phyloP scores from a whole-genome alignment of 2,797 vertebrate species.

The Apodemus agrarius region DNA sequence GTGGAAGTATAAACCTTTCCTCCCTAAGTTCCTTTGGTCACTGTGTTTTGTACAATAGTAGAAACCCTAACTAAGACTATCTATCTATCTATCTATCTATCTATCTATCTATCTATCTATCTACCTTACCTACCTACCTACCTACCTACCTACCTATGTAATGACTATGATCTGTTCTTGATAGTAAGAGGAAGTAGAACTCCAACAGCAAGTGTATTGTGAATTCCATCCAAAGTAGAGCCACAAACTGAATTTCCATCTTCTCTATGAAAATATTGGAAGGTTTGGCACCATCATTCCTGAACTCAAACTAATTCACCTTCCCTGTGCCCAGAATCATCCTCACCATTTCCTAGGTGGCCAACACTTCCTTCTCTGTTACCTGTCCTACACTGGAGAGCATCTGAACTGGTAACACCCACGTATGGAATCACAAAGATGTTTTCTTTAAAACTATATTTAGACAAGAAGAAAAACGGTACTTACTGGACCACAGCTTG shows the following conservation, averaged over 20 bases:
- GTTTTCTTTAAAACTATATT: not conserved
- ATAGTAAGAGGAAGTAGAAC: not conserved
- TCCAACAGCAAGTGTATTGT: not conserved
- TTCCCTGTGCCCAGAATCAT: not conserved
- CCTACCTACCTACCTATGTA: not conserved
- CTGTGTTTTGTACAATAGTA: not conserved
- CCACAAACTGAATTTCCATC: not conserved
- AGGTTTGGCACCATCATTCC: not conserved
- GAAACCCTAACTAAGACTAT: not conserved
- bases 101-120: not conserved
- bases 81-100: not conserved
- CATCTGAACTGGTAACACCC: not conserved
- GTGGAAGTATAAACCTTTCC: not conserved
- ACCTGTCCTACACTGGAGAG: not conserved
- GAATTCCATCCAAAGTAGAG: not conserved
- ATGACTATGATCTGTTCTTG: not conserved
- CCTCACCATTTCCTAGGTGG: not conserved
- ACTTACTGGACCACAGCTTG: constrained; percentile 98
- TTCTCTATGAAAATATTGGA: not conserved
- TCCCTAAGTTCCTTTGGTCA: not conserved
- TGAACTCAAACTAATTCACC: not conserved
- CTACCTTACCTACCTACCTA: too few species aligned
- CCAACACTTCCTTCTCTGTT: not conserved
- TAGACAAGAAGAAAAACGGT: not conserved
- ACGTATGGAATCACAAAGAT: not conserved